phyloP scores from a whole-genome alignment of 2,888 invertebrate species.

The Elgonia sp. region DNA sequence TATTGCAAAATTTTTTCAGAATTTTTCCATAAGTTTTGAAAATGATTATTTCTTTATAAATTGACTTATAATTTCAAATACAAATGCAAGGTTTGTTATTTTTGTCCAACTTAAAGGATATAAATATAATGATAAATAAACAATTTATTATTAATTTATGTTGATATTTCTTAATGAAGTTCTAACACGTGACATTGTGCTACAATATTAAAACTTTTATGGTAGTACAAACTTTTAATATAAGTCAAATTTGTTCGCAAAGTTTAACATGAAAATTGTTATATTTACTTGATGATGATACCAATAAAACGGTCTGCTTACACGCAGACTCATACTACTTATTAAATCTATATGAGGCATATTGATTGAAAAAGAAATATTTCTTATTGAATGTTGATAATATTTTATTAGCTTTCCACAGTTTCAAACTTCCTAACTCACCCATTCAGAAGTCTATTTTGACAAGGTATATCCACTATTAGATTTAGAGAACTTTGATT shows the following conservation, averaged over 20 bases:
- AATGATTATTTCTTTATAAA: no score
- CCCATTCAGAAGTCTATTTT: neutral
- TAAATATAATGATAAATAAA: no score
- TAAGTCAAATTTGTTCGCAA: no score
- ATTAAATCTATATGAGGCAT: neutral
- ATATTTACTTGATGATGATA: neutral
- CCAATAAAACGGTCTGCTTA: neutral
- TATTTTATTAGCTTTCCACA: slow-evolving; percentile 4
- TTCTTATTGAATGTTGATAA: neutral
- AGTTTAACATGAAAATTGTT: neutral
- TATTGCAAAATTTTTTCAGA: no score
- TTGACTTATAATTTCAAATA: no score
- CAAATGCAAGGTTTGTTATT: no score
- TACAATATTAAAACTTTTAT: neutral
- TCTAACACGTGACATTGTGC: no score
- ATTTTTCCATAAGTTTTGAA: no score
- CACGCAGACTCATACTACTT: neutral
- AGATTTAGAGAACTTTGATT: neutral
- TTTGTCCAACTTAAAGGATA: no score
- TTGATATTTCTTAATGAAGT: no score
- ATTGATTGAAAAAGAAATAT: neutral
- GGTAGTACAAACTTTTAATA: no score
- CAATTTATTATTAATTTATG: no score
- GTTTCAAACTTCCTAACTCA: slow-evolving; percentile 9
- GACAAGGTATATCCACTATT: neutral